Evolutionary conservation across 2,113 vertebrate species (phyloP).

Genomic region (Fukomys damarensis): DNA sequence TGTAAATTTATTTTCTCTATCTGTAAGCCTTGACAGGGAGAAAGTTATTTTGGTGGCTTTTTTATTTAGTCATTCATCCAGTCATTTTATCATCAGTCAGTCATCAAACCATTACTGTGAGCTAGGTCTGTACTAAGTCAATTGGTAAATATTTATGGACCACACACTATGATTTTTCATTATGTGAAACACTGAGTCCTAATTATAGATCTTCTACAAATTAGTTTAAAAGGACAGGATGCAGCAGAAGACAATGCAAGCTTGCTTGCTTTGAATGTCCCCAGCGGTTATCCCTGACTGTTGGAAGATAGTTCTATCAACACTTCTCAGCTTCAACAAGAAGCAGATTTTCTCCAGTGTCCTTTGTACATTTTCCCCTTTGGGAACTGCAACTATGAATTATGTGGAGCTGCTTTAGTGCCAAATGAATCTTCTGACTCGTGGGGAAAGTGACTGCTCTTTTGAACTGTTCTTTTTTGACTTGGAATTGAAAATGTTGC

Average conservation of each 20-base stretch:
- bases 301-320: conserved; percentile 51
- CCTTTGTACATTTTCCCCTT: conserved; percentile 13
- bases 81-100: neutral
- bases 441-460: neutral
- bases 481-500: conserved; percentile 50
- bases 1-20: neutral
- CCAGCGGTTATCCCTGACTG: neutral
- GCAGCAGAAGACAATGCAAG: neutral
- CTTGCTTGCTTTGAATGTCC: neutral
- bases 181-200: neutral
- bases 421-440: conserved; percentile 29
- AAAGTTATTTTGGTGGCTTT: neutral
- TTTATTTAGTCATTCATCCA: neutral
- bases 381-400: conserved; percentile 50
- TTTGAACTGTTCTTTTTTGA: conserved; percentile 12
- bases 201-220: neutral
- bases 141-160: conserved; percentile 27
- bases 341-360: neutral
- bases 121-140: neutral
- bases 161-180: neutral
- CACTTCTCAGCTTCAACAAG: conserved; percentile 45
- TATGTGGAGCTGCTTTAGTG: neutral
- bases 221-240: conserved; percentile 34
- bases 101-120: neutral
- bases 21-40: neutral